Evolutionary conservation across 2,113 vertebrate genomes (phyloP).

Genomic region (Promerops cafer): DNA sequence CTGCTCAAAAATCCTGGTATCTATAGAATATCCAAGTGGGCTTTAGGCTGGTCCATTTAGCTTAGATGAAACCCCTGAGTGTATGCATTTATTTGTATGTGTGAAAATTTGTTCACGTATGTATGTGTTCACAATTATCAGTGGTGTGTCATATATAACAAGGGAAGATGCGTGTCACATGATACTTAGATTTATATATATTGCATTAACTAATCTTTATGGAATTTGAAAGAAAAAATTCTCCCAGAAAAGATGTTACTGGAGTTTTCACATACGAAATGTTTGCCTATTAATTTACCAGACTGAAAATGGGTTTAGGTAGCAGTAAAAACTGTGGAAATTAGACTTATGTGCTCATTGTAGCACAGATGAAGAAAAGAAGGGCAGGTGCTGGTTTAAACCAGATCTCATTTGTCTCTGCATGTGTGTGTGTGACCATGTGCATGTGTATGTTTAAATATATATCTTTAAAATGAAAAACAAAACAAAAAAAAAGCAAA

Average conservation of each 20-base stretch:
- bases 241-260: not conserved
- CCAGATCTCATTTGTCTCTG: not conserved
- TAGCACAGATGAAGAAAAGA: not conserved
- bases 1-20: not conserved
- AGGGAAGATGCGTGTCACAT: not conserved
- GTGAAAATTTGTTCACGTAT: not conserved
- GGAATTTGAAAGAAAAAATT: not conserved
- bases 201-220: not conserved
- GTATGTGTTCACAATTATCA: not conserved
- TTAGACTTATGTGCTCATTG: not conserved
- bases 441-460: not conserved
- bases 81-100: not conserved
- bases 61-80: not conserved
- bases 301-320: not conserved
- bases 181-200: not conserved
- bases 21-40: not conserved
- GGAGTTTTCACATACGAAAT: not conserved
- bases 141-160: not conserved
- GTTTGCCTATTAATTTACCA: not conserved
- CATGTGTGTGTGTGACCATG: not conserved
- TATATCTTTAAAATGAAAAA: constrained; percentile 8
- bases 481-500: not conserved
- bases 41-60: not conserved
- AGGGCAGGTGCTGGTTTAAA: constrained; percentile 18
- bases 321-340: not conserved